phyloP scores from a whole-genome alignment of 2,888 invertebrate species.

The Tetragonula carbonaria region DNA sequence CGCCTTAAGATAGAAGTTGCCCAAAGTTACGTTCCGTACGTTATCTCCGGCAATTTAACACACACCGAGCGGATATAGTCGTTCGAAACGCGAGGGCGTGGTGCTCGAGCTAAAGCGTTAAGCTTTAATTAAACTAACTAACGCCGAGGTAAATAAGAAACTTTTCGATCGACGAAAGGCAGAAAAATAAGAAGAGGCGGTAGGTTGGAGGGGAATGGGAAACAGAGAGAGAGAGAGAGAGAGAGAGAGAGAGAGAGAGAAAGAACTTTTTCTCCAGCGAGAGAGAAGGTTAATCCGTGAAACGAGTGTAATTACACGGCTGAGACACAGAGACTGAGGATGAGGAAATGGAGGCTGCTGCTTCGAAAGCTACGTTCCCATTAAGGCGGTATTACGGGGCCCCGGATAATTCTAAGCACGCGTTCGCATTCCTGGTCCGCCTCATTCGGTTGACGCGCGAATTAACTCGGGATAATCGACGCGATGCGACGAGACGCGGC shows the following conservation, averaged over 20 bases:
- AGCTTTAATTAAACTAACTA: conserved; percentile 38
- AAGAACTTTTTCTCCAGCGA: background rate
- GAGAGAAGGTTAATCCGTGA: conserved; percentile 7
- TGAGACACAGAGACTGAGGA: background rate
- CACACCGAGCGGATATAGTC: background rate
- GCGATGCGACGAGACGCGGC: background rate
- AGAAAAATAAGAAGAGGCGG: background rate
- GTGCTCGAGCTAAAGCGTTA: background rate
- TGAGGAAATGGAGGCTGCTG: background rate
- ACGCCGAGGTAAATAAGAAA: conserved; percentile 26
- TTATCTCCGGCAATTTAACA: conserved; percentile 37
- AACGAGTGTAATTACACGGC: conserved; percentile 35
- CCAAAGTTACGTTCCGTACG: background rate
- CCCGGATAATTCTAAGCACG: conserved; percentile 42
- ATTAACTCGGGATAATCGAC: conserved; percentile 45
- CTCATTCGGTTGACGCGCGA: conserved; percentile 33
- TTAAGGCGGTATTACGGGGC: conserved; percentile 22
- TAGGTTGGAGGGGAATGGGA: too few species aligned
- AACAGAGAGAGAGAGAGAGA: background rate
- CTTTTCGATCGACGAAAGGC: background rate
- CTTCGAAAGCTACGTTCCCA: conserved; percentile 1
- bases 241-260: background rate
- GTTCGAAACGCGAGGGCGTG: background rate
- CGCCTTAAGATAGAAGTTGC: background rate
- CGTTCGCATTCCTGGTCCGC: conserved; percentile 26